A percentile compares a stretch with the other conserved stretches of the same genome.
Conservation (phyloP, 2,797 vertebrate species). For the Potorous gilbertii region DNA sequence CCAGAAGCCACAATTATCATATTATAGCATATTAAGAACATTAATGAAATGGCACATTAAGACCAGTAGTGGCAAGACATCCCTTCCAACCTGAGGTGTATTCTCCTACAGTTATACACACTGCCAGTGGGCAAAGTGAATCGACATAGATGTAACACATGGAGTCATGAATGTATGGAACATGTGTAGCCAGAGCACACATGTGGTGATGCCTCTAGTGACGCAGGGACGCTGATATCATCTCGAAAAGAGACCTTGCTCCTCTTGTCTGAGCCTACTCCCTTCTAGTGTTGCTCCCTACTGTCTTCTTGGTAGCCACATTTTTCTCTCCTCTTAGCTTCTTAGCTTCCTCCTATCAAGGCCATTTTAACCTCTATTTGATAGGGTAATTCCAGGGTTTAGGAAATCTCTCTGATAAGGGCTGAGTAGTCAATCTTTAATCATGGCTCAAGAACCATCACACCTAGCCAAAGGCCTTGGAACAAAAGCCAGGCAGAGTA, state of each 20-base stretch:
- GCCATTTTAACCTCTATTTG: not conserved
- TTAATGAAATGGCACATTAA: not conserved
- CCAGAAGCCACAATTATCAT: not conserved
- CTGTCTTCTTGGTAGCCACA: not conserved
- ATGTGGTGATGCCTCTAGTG: not conserved
- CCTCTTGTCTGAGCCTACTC: not conserved
- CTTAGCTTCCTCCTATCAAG: not conserved
- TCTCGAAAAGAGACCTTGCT: not conserved
- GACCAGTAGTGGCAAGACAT: not conserved
- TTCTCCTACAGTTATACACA: not conserved
- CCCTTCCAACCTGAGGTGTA: not conserved
- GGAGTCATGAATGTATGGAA: not conserved
- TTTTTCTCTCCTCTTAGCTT: not conserved
- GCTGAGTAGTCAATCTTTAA: not conserved
- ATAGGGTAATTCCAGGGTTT: not conserved
- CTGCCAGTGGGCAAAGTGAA: not conserved
- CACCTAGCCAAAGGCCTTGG: not conserved
- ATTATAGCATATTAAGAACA: not conserved
- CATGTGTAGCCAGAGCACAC: not conserved
- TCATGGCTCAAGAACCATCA: not conserved
- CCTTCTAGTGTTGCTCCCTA: not conserved
- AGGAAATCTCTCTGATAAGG: not conserved
- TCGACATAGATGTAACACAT: not conserved
- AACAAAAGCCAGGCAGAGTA: not conserved
- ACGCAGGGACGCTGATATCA: not conserved